phyloP scores from a whole-genome alignment of 2,113 vertebrate species.

The Columba livia region DNA sequence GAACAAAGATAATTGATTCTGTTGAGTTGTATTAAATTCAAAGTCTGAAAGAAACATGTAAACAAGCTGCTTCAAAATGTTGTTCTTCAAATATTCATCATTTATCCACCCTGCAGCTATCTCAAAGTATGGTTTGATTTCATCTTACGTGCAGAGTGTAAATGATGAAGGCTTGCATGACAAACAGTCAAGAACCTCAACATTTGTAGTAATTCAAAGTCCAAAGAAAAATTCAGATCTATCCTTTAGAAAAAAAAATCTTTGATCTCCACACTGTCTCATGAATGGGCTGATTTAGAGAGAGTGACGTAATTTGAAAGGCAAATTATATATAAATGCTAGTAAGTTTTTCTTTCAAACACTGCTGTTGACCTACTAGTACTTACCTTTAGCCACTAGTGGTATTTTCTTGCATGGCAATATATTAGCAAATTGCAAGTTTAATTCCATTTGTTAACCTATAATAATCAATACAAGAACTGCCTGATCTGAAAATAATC shows the following conservation, averaged over 20 bases:
- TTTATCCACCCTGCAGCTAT: neutral
- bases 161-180: rapidly evolving
- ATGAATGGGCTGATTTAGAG: neutral
- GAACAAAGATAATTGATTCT: neutral
- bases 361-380: neutral
- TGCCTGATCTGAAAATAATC: neutral
- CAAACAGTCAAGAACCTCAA: neutral
- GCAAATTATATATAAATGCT: neutral
- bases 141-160: neutral
- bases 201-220: neutral
- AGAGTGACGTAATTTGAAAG: neutral
- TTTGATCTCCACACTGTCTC: neutral
- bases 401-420: neutral
- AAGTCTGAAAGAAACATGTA: neutral
- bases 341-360: neutral
- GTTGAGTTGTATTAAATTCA: neutral
- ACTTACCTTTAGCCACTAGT: neutral
- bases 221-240: neutral
- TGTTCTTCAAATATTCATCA: neutral
- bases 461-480: neutral
- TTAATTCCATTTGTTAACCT: neutral
- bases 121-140: neutral
- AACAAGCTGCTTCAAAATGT: neutral
- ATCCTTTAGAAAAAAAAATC: neutral
- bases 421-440: neutral